Evolutionary conservation across 2,888 invertebrate species (phyloP), one percentile per base, ranked within the genome.

Genomic region (Brachycybe producta): DNA sequence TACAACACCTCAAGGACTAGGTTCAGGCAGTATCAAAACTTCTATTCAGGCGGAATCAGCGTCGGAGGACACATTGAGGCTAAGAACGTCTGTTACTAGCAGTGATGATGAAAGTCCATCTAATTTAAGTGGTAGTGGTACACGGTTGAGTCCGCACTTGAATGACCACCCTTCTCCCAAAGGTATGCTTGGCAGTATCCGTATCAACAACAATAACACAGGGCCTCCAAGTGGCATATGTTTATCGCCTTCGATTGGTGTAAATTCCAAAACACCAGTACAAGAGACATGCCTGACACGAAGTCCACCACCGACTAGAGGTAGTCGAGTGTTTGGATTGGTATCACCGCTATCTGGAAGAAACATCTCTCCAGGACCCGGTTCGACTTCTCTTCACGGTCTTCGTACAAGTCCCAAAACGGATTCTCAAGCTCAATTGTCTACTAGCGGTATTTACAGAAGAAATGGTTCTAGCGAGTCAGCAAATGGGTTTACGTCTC

Each of bases 391-490:
- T n/a, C n/a, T n/a, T n/a, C 8, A 32, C 8, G 34, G 32, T 3
- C 45, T 45, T 2, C 45, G 34, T 21, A 15, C 21, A 27, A 45
- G 45, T 21, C 45, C 45, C 19, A 32, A 45, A 45, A 13, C 45
- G n/a, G n/a, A n/a, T n/a, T n/a, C n/a, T n/a, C n/a, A n/a, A n/a
- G n/a, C n/a, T n/a, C n/a, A n/a, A n/a, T n/a, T n/a, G n/a, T n/a
- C n/a, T n/a, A n/a, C n/a, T n/a, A n/a, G n/a, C n/a, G n/a, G n/a
- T n/a, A n/a, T n/a, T n/a, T n/a, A n/a, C n/a, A n/a, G n/a, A n/a
- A n/a, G n/a, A n/a, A n/a, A n/a, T n/a, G n/a, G n/a, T n/a, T n/a
- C n/a, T n/a, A n/a, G n/a, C n/a, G n/a, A n/a, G n/a, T n/a, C n/a
- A n/a, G n/a, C n/a, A n/a, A n/a, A n/a, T n/a, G n/a, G n/a, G n/a